Evolutionary conservation across 2,113 vertebrate genomes (phyloP).

Genomic region (Misgurnus mizolepis): DNA sequence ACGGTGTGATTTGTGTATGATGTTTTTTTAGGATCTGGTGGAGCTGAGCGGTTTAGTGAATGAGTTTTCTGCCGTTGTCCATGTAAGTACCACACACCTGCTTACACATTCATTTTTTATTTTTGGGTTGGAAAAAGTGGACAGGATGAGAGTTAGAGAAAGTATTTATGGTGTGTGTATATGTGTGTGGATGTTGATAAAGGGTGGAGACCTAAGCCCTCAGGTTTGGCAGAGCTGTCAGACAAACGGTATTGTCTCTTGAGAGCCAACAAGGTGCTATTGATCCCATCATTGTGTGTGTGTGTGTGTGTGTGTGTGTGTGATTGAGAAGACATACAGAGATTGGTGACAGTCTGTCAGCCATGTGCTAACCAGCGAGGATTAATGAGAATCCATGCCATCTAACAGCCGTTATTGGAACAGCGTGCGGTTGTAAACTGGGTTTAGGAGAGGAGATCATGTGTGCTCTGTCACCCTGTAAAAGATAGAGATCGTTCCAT

Average conservation of each 20-base stretch:
- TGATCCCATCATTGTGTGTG: slow-evolving; percentile 47
- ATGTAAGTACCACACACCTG: slow-evolving; percentile 79
- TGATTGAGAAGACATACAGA: slow-evolving; percentile 54
- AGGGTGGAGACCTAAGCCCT: slow-evolving; percentile 45
- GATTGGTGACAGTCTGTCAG: slow-evolving; percentile 56
- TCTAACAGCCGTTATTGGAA: slow-evolving; percentile 37
- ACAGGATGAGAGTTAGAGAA: not conserved
- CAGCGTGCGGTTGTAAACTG: not conserved
- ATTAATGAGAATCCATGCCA: slow-evolving; percentile 56
- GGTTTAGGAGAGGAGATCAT: not conserved
- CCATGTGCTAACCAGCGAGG: slow-evolving; percentile 52
- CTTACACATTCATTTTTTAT: not conserved
- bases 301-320: slow-evolving; percentile 47
- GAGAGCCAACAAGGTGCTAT: slow-evolving; percentile 54
- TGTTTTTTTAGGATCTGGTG: slow-evolving; percentile 84
- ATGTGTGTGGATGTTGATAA: slow-evolving; percentile 46
- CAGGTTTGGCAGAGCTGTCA: slow-evolving; percentile 50
- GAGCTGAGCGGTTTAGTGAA: slow-evolving; percentile 87
- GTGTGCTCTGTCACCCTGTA: not conserved
- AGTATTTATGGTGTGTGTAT: slow-evolving; percentile 22
- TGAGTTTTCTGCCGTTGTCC: slow-evolving; percentile 87
- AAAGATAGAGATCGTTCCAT: not conserved
- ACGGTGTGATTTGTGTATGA: slow-evolving; percentile 18
- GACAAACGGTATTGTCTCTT: slow-evolving; percentile 49
- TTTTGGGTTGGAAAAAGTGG: not conserved